These are phyloP conservation scores for Cerastis rubricosa DNA, from an alignment of 2,888 invertebrate species.

Conservation along the genomic window DNA sequence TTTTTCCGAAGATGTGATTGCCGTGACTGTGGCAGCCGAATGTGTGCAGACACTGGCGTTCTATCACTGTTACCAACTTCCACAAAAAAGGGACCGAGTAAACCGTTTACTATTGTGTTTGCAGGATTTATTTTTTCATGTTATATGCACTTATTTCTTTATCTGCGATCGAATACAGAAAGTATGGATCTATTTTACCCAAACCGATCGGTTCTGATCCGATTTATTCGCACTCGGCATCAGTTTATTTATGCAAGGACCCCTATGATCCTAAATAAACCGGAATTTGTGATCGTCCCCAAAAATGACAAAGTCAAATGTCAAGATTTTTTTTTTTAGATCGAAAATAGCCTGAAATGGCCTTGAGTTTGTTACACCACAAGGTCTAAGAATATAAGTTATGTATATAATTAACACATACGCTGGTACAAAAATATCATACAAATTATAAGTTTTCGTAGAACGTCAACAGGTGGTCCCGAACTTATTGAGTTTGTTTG, in stretches of 20 bases:
- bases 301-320: background rate
- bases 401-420: background rate
- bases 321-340: slow-evolving; percentile 10
- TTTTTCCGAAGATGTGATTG: background rate
- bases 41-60: background rate
- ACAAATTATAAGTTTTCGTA: slow-evolving; percentile 37
- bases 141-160: background rate
- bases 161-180: too few relatives aligned
- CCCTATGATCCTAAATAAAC: background rate
- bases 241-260: background rate
- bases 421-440: slow-evolving; percentile 9
- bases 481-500: slow-evolving; percentile 19
- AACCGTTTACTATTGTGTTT: background rate
- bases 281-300: background rate
- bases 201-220: background rate
- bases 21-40: background rate
- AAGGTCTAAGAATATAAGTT: background rate
- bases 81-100: background rate
- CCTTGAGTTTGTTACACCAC: background rate
- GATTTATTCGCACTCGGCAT: background rate
- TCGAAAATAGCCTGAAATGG: background rate
- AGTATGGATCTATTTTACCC: background rate
- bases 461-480: slow-evolving; percentile 56
- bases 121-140: background rate
- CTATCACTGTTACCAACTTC: background rate